phyloP scores from a whole-genome alignment of 1,140 invertebrate species.

The Andrena cerasifolii region DNA sequence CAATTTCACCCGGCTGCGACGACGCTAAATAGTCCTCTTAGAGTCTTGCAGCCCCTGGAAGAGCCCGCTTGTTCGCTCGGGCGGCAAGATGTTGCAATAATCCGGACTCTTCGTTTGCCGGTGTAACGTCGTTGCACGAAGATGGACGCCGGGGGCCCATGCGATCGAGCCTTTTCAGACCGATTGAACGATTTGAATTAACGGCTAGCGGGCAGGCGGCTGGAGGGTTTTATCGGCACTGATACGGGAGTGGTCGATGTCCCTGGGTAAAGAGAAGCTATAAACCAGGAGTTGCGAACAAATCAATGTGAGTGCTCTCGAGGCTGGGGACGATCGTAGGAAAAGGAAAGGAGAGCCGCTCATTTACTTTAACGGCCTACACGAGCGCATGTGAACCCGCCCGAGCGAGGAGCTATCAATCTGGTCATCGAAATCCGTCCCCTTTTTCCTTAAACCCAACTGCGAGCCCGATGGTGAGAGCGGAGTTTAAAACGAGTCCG shows the following conservation, averaged over 20 bases:
- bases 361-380: conserved; percentile 69
- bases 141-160: conserved; percentile 35
- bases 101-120: conserved; percentile 42
- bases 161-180: conserved; percentile 54
- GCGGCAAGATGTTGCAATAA: not conserved
- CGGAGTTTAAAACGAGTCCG: not conserved
- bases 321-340: conserved; percentile 10
- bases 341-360: conserved; percentile 46
- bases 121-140: conserved; percentile 57
- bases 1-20: conserved; percentile 10
- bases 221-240: conserved; percentile 58
- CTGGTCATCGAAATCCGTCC: conserved; percentile 66
- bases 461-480: not conserved
- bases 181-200: conserved; percentile 71
- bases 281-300: conserved; percentile 78
- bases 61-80: not conserved
- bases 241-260: conserved; percentile 62
- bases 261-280: conserved; percentile 61
- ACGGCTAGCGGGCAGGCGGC: conserved; percentile 25
- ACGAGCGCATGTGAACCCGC: conserved; percentile 49
- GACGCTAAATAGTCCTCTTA: not conserved
- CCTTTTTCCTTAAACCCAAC: conserved; percentile 13
- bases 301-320: conserved; percentile 79
- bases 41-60: not conserved
- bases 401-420: conserved; percentile 68